Evolutionary conservation across 2,113 vertebrate genomes (phyloP).

Genomic region (Peromyscus polionotus): DNA sequence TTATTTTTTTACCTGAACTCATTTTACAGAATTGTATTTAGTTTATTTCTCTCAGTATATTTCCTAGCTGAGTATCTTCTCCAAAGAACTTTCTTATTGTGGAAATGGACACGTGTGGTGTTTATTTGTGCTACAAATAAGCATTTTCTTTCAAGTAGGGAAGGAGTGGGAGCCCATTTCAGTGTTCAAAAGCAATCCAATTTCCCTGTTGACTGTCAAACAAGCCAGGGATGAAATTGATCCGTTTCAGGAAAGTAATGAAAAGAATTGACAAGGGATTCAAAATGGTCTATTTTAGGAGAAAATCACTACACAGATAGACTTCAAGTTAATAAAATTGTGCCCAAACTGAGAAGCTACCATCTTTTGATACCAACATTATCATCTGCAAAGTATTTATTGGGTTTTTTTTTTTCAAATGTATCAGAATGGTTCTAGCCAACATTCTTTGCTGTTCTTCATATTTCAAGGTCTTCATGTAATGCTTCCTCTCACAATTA

Average conservation of each 20-base stretch:
- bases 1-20: constrained; percentile 44
- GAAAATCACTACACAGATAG: constrained; percentile 74
- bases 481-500: not conserved
- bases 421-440: not conserved
- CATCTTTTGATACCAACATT: constrained; percentile 43
- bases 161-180: constrained; percentile 70
- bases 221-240: constrained; percentile 82
- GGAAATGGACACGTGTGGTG: constrained; percentile 56
- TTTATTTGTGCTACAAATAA: constrained; percentile 76
- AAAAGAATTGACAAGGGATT: constrained; percentile 75
- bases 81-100: constrained; percentile 67
- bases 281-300: constrained; percentile 61
- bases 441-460: not conserved
- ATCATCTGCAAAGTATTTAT: constrained; percentile 56
- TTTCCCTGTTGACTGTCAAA: constrained; percentile 82
- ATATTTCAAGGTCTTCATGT: not conserved
- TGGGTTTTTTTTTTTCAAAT: not conserved
- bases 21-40: constrained; percentile 49
- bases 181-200: constrained; percentile 79
- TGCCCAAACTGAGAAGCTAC: constrained; percentile 1
- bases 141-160: constrained; percentile 76
- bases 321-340: constrained; percentile 71
- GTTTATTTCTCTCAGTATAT: constrained; percentile 48
- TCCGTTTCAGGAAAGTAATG: constrained; percentile 82
- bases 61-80: constrained; percentile 64